These are phyloP conservation scores for Spilosoma lubricipeda DNA, from an alignment of 2,888 invertebrate genomes.

Conservation along the genomic window DNA sequence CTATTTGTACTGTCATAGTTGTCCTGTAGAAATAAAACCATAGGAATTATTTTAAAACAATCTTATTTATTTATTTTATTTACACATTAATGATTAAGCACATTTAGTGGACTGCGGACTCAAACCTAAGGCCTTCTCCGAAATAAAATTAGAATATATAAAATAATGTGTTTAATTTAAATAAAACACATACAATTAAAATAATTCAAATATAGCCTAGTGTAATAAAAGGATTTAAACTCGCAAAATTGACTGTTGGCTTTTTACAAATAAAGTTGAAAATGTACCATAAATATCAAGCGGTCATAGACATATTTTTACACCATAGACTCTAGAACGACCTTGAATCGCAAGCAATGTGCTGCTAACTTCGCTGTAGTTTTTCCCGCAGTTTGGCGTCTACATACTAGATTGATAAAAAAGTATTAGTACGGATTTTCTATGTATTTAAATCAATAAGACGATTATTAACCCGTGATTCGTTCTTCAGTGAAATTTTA, in stretches of 20 bases:
- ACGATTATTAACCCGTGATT: conserved; percentile 62
- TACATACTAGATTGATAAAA: conserved; percentile 75
- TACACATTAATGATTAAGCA: no score
- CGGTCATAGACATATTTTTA: conserved; percentile 52
- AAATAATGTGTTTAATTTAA: background rate
- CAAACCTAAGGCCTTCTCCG: no score
- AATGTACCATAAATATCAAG: conserved; percentile 27
- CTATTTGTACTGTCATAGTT: background rate
- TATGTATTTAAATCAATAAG: conserved; percentile 79
- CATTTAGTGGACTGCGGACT: no score
- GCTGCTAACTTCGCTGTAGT: conserved; percentile 82
- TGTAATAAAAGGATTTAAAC: background rate
- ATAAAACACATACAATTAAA: background rate
- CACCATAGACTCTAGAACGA: conserved; percentile 66
- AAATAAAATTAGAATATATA: no score
- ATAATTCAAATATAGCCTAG: background rate
- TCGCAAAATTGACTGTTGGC: background rate
- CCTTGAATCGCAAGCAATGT: conserved; percentile 69
- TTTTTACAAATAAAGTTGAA: background rate
- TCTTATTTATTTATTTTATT: background rate
- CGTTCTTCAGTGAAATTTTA: conserved; percentile 69
- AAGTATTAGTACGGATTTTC: conserved; percentile 72
- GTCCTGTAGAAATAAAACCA: background rate
- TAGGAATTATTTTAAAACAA: background rate
- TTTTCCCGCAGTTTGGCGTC: conserved; percentile 87